Evolutionary conservation across 2,888 invertebrate species (phyloP), one percentile per base, ranked within the genome.

Genomic region (Tuberolachnus salignus): DNA sequence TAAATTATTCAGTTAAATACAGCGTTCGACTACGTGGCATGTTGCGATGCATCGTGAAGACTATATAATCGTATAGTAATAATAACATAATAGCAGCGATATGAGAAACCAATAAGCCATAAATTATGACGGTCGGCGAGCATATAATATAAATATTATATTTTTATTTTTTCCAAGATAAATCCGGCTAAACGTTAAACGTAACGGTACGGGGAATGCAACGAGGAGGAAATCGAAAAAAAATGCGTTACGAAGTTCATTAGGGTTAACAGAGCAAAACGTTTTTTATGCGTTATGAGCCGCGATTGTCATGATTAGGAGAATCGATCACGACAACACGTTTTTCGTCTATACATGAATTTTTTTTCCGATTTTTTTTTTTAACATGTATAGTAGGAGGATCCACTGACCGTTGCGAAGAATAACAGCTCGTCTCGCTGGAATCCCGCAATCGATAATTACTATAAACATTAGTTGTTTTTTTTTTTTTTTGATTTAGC

Each of bases 241-340:
- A 78, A 78, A 69, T 34, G 42, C 49, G 69, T 61, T 61, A 69
- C 78, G 34, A 66, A 78, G 78, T 69, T 78, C 78, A 78, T 69
- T 59, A 78, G 78, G 78, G 78, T 78, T 78, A 78, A 78, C 78
- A 78, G 78, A 78, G 78, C 78, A 78, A 78, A 69, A 78, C 67
- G 78, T 69, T 78, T 78, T n/a, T 69, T 69, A 78, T 67, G 66
- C 75, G 46, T 67, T 75, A 75, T 69, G 78, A 78, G 78, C 51
- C 78, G 78, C 78, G 78, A 78, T 78, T 78, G 78, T 78, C 78
- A 51, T 69, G 78, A 78, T 78, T 78, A 78, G 59, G 59, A 78
- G 78, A 51, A 78, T 69, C 78, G 78, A 78, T 78, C 78, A 78
- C 78, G 78, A 78, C 78, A 67, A 63, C 75, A 42, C 66, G 46